A percentile compares a stretch with the other conserved stretches of the same genome.
Evolutionary conservation across 2,113 vertebrate species (phyloP).

Genomic region (Glaucomys volans): DNA sequence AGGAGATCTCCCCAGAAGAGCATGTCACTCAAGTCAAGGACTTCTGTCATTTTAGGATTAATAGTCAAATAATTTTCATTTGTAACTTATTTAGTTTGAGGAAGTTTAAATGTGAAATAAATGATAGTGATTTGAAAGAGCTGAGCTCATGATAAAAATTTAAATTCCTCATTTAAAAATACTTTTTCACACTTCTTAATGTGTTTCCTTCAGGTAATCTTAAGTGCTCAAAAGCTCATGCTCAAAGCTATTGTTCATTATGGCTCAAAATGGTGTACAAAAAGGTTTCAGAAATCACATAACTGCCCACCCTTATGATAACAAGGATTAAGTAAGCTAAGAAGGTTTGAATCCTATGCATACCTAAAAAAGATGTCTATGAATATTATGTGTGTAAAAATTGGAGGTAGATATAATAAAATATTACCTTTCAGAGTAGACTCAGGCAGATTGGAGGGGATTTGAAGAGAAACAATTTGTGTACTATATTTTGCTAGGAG

Average conservation of each 20-base stretch:
- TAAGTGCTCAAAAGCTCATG: not conserved
- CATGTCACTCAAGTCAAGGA: too few species aligned
- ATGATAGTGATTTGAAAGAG: not conserved
- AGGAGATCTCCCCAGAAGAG: rapidly evolving
- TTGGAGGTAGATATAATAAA: not conserved
- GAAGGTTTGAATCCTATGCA: not conserved
- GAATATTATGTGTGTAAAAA: not conserved
- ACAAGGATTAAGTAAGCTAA: not conserved
- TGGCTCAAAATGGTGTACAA: not conserved
- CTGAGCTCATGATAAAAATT: not conserved
- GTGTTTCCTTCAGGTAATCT: not conserved
- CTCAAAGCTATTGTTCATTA: not conserved
- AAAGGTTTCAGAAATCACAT: not conserved
- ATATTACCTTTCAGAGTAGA: not conserved
- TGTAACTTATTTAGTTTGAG: not conserved
- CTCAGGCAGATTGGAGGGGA: not conserved
- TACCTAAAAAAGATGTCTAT: not conserved
- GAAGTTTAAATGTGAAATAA: not conserved
- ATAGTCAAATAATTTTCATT: not conserved
- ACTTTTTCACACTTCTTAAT: not conserved
- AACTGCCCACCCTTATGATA: not conserved
- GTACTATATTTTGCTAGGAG: not conserved
- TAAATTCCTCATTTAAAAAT: not conserved
- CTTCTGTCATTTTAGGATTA: not conserved
- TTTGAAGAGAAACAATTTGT: not conserved